Percentiles rank a stretch among this genome's conserved stretches.
These are phyloP conservation scores for Ptilorrhoa leucosticta DNA, from an alignment of 2,113 vertebrate genomes.

Conservation along the genomic window DNA sequence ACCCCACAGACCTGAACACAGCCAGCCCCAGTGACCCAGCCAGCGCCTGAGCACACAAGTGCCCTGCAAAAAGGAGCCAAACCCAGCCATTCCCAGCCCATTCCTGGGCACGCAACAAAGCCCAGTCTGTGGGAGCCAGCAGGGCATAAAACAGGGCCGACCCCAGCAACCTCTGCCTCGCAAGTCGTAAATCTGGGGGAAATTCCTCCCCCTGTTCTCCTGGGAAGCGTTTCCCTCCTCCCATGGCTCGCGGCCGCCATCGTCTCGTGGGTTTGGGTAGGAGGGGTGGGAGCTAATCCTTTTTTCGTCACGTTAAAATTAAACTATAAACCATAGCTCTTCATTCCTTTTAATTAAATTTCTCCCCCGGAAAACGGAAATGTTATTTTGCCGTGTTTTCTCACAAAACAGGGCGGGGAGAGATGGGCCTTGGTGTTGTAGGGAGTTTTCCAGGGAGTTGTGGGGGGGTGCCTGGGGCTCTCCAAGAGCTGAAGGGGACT, in stretches of 20 bases:
- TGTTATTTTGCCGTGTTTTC: background rate
- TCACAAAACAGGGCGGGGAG: background rate
- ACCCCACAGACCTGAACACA: background rate
- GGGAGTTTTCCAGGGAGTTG: background rate
- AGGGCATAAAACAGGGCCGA: background rate
- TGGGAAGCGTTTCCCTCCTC: background rate
- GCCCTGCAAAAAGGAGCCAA: background rate
- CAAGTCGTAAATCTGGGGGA: background rate
- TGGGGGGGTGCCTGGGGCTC: background rate
- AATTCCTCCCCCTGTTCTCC: background rate
- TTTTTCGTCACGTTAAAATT: slow-evolving; percentile 46
- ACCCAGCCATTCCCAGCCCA: background rate
- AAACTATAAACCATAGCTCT: slow-evolving; percentile 35
- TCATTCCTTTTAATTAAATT: slow-evolving; percentile 42
- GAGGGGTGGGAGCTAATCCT: background rate
- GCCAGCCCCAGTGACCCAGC: background rate
- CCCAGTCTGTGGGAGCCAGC: background rate
- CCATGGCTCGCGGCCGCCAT: background rate
- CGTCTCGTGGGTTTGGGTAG: background rate
- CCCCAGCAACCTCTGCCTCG: background rate
- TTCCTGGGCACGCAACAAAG: background rate
- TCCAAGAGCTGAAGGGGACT: background rate
- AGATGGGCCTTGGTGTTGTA: rapidly evolving
- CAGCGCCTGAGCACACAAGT: background rate
- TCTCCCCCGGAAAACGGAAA: background rate